Evolutionary conservation across 2,797 vertebrate genomes (phyloP).

Genomic region (Gallinago stenura): DNA sequence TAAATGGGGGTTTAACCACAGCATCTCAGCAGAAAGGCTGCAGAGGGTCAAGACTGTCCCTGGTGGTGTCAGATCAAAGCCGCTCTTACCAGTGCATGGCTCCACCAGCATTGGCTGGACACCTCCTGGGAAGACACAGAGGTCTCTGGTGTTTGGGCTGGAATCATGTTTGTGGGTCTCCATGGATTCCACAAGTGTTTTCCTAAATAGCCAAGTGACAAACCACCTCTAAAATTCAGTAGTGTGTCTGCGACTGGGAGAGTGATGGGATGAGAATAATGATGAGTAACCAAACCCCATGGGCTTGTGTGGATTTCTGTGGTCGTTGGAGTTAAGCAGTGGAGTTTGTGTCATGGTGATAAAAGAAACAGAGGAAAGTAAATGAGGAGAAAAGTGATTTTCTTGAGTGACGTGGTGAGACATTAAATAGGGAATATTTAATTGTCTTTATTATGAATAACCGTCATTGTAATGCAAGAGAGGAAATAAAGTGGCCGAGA

Average conservation of each 20-base stretch:
- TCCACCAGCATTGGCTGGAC: not conserved
- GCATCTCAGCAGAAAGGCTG: not conserved
- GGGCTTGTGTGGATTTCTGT: not conserved
- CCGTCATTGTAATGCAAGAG: not conserved
- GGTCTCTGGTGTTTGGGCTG: not conserved
- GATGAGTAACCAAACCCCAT: rapidly evolving
- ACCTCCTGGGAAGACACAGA: rapidly evolving
- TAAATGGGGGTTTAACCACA: rapidly evolving
- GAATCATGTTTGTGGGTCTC: not conserved
- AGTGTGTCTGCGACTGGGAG: not conserved
- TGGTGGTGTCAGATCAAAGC: not conserved
- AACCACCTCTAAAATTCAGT: not conserved
- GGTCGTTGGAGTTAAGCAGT: not conserved
- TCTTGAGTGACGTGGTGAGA: not conserved
- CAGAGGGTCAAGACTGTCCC: not conserved
- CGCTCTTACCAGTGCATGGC: rapidly evolving
- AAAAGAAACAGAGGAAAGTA: not conserved
- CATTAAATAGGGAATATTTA: not conserved
- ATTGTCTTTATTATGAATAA: constrained; percentile 9
- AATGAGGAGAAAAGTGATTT: not conserved
- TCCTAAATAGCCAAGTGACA: not conserved
- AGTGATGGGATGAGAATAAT: not conserved
- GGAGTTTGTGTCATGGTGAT: not conserved
- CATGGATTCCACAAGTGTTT: not conserved
- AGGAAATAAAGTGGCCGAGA: not conserved